These are phyloP conservation scores for Sogatella furcifera DNA, from an alignment of 1,140 invertebrate genomes.

Conservation along the genomic window DNA sequence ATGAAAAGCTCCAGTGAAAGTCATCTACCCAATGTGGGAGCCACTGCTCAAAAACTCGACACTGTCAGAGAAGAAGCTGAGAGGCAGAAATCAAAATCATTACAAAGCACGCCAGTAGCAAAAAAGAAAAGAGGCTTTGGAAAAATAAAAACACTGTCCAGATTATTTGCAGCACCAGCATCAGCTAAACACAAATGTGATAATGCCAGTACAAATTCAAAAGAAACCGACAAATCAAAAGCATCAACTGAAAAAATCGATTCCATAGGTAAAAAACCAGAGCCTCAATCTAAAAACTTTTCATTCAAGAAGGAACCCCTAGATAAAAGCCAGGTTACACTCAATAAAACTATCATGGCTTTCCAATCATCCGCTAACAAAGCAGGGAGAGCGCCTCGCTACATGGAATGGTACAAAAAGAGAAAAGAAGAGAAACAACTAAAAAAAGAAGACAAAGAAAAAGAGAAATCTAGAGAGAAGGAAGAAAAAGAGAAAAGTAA, in stretches of 20 bases:
- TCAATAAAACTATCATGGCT: neutral
- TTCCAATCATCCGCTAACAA: constrained; percentile 17
- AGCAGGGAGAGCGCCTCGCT: constrained; percentile 31
- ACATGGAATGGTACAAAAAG: constrained; percentile 44
- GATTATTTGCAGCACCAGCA: neutral
- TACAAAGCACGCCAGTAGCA: constrained; percentile 24
- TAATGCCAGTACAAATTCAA: constrained; percentile 3
- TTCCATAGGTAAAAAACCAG: neutral
- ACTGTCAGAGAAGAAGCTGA: neutral
- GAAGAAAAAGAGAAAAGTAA: neutral
- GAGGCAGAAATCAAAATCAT: constrained; percentile 7
- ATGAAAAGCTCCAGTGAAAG: constrained; percentile 11
- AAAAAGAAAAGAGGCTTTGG: constrained; percentile 25
- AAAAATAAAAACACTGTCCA: neutral
- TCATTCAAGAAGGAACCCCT: neutral
- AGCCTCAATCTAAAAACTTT: neutral
- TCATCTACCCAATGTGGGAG: neutral
- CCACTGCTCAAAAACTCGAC: neutral
- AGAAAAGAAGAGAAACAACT: constrained; percentile 20
- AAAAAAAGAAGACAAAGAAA: constrained; percentile 21
- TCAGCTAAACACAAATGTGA: constrained; percentile 1
- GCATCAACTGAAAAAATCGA: neutral
- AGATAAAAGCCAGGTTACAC: neutral
- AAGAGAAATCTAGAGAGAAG: neutral
- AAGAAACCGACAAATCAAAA: neutral